These are phyloP conservation scores for Papilio polytes DNA, from an alignment of 1,140 invertebrate species.

Conservation along the genomic window DNA sequence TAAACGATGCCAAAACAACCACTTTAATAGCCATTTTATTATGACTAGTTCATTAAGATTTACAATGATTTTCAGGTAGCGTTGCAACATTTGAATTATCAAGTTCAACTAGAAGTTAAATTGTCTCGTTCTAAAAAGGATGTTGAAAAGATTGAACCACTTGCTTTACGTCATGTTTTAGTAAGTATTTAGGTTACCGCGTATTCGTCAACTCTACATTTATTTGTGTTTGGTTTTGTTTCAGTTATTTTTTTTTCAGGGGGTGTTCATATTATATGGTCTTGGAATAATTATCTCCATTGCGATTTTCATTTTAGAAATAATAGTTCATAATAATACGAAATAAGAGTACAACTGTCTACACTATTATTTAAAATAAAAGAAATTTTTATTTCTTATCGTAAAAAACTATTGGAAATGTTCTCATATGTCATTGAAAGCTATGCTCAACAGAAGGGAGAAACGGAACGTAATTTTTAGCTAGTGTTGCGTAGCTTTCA, in stretches of 20 bases:
- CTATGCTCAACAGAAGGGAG: background rate
- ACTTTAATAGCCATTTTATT: background rate
- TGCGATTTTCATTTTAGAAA: constrained; percentile 51
- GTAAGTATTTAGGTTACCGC: constrained; percentile 45
- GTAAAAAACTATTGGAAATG: background rate
- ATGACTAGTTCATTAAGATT: background rate
- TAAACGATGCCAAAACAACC: background rate
- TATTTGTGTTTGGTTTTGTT: constrained; percentile 31
- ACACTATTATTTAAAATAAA: background rate
- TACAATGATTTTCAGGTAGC: constrained; percentile 64
- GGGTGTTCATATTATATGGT: constrained; percentile 66
- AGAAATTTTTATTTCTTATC: background rate
- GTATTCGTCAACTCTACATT: background rate
- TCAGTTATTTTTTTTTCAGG: constrained; percentile 57
- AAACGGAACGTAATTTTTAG: background rate
- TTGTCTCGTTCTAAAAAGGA: constrained; percentile 72
- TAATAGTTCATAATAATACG: constrained; percentile 39
- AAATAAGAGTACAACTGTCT: background rate
- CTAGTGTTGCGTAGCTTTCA: background rate
- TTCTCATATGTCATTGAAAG: background rate
- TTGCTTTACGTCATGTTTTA: constrained; percentile 63
- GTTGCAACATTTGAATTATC: constrained; percentile 74
- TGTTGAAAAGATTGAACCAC: constrained; percentile 60
- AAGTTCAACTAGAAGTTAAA: constrained; percentile 77
- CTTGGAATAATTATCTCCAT: constrained; percentile 52